Conservation (phyloP, 2,888 invertebrate genomes). For the Lasioglossum calceatum region DNA sequence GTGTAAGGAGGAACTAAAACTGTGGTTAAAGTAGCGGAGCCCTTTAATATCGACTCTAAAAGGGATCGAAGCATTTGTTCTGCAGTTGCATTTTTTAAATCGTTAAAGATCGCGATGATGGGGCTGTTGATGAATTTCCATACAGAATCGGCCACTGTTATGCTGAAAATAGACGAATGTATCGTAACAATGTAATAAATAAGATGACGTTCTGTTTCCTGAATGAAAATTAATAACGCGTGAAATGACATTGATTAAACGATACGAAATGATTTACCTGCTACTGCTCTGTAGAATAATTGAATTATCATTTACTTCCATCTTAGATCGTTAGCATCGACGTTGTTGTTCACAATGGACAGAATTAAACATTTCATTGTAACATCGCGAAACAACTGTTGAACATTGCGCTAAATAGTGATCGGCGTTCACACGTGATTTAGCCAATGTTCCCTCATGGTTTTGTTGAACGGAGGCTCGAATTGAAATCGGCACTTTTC, state of each 20-base stretch:
- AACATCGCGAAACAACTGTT: slow-evolving; percentile 8
- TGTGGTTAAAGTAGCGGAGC: slow-evolving; percentile 76
- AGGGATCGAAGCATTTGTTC: slow-evolving; percentile 87
- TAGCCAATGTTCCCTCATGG: neutral
- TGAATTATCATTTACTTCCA: slow-evolving; percentile 58
- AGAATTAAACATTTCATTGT: neutral
- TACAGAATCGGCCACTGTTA: slow-evolving; percentile 70
- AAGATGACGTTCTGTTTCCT: neutral
- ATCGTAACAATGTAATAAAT: neutral
- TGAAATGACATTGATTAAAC: neutral
- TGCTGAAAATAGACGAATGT: slow-evolving; percentile 6
- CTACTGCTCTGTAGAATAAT: slow-evolving; percentile 37
- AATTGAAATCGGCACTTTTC: neutral
- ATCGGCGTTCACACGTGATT: neutral
- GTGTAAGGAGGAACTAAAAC: slow-evolving; percentile 77
- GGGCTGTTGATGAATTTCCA: slow-evolving; percentile 89
- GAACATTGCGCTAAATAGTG: slow-evolving; percentile 20
- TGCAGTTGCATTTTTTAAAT: slow-evolving; percentile 86
- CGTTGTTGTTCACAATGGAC: neutral
- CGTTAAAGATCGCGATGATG: slow-evolving; percentile 86
- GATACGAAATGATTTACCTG: slow-evolving; percentile 40
- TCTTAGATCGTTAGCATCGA: slow-evolving; percentile 28
- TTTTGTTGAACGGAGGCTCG: neutral
- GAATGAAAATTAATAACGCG: neutral
- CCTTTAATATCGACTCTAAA: slow-evolving; percentile 85